Evolutionary conservation across 1,140 invertebrate species (phyloP).

Genomic region (Microplitis demolitor): DNA sequence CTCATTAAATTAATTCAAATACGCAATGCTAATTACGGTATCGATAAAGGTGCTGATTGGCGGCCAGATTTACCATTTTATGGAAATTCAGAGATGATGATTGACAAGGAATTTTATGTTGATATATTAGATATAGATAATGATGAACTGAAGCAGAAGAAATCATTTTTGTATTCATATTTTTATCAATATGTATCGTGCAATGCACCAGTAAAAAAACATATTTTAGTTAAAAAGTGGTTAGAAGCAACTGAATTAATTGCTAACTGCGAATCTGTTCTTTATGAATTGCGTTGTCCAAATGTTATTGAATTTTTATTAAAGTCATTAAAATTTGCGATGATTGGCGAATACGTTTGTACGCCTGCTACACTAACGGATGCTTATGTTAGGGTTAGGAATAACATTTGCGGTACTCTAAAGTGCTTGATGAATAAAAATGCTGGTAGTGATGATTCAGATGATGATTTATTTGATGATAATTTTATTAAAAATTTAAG

Average conservation of each 20-base stretch:
- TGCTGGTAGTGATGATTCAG: background rate
- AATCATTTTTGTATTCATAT: background rate
- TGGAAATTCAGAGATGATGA: conserved; percentile 22
- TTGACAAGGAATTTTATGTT: background rate
- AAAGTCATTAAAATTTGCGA: conserved; percentile 30
- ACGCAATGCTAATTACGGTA: conserved; percentile 25
- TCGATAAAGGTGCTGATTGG: conserved; percentile 27
- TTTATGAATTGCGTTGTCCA: conserved; percentile 15
- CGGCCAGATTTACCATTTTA: conserved; percentile 27
- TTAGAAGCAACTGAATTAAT: conserved; percentile 19
- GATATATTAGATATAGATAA: background rate
- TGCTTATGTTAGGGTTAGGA: conserved; percentile 19
- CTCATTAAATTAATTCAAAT: conserved; percentile 18
- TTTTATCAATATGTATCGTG: conserved; percentile 28
- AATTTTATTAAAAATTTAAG: background rate
- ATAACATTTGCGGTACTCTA: conserved; percentile 18
- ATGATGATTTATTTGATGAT: background rate
- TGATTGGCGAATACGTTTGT: conserved; percentile 31
- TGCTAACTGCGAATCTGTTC: conserved; percentile 9
- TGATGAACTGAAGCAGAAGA: background rate
- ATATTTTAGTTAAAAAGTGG: conserved; percentile 16
- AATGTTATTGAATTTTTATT: conserved; percentile 38
- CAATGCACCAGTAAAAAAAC: conserved; percentile 13
- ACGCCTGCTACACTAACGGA: conserved; percentile 20
- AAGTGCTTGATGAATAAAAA: conserved; percentile 16